Conservation (phyloP, 2,797 vertebrate species). For the Sylvilagus floridanus region DNA sequence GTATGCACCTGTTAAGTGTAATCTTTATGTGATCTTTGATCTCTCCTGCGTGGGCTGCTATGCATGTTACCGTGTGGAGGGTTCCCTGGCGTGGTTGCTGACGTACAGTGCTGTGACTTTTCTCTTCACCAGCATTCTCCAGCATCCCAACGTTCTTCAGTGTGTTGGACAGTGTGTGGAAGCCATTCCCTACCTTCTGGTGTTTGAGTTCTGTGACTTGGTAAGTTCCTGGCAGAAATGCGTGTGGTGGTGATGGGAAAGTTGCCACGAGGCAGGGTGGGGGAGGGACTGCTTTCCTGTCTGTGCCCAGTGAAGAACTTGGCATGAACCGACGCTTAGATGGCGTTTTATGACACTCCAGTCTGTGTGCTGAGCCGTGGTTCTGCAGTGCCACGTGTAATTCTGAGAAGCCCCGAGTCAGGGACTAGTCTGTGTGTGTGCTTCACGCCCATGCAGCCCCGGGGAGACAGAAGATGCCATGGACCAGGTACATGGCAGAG, state of each 20-base stretch:
- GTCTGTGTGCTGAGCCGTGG: neutral
- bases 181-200: slow-evolving; percentile 96
- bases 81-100: slow-evolving; percentile 2
- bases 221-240: slow-evolving; percentile 89
- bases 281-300: neutral
- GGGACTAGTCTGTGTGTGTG: neutral
- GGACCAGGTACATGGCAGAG: neutral
- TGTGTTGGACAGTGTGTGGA: slow-evolving; percentile 97
- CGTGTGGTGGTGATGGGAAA: neutral
- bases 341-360: neutral
- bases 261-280: neutral
- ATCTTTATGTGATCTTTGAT: neutral
- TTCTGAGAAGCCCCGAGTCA: neutral
- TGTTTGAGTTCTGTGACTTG: slow-evolving; percentile 98
- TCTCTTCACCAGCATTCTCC: slow-evolving; percentile 86
- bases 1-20: neutral
- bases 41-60: neutral
- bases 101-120: slow-evolving; percentile 3
- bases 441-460: neutral
- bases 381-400: neutral
- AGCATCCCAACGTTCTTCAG: slow-evolving; percentile 97
- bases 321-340: neutral
- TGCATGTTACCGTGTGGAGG: too few species aligned
- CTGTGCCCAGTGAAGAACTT: neutral
- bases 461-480: neutral